Base-by-base conservation (phyloP, 2,888 invertebrate species). In the Cephus runcator region DNA sequence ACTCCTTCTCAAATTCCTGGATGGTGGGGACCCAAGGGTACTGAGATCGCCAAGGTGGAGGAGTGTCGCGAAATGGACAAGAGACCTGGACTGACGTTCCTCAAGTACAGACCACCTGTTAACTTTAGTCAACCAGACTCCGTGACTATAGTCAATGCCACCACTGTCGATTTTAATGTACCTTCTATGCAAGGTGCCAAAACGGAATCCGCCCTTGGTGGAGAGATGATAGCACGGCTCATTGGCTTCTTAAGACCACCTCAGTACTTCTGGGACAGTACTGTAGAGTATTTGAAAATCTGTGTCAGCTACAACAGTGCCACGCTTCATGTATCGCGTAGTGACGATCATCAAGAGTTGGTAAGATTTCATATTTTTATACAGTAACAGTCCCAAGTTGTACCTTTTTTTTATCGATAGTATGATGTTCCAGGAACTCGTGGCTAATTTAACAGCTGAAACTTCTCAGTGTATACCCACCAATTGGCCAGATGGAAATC, bases 1-100 rank as follows among this genome's bases (percentile, higher is more conserved):
- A 96, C 96, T 34, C 96, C 96, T 0, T 96, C 96, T 12, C 96
- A 96, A 88, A 95, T 95, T 83, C 95, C 96, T 0, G 97, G 97
- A 0, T 98, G 98, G 98, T 98, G 98, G 98, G 97, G 97, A 3
- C 92, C 95, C 1, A 95, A 96, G 80, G 97, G 97, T 33, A 95
- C 95, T 0, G 96, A 96, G 91, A 94, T 97, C 35, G 93, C 94
- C 0, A 92, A 93, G 69, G 95, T 97, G 0, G 94, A 95, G 40
- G 94, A 96, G 88, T 98, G 98, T 88, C 95, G 96, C 79, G 92
- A 94, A 76, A 92, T 95, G 83, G 97, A 97, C 90, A 95, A 95
- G 82, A 93, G 97, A 34, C 97, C 98, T 0, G 98, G 98, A 0
- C 93, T 98, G 3, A 98, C 98, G 0, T 97, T 97, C 85, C 93